A percentile compares a stretch with the other conserved stretches of the same genome.
Evolutionary conservation across 2,113 vertebrate species (phyloP).

Genomic region (Phyllopteryx taeniolatus): DNA sequence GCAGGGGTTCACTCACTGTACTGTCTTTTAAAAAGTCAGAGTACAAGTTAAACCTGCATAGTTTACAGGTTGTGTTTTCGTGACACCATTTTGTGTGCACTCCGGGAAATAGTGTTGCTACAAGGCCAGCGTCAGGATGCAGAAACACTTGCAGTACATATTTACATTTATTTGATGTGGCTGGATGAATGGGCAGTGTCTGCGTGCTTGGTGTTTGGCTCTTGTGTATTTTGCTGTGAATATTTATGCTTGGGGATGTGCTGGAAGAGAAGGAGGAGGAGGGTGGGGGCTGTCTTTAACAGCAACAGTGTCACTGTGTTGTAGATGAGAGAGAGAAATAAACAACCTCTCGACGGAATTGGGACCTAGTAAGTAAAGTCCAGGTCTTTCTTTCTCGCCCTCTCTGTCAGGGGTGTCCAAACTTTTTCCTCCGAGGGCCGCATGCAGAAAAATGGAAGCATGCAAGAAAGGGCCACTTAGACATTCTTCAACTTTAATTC

Average conservation of each 20-base stretch:
- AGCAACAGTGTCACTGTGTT: conserved; percentile 93
- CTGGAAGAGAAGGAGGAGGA: conserved; percentile 28
- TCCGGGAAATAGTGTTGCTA: background rate
- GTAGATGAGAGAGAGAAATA: conserved; percentile 87
- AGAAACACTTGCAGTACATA: background rate
- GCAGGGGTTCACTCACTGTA: no score
- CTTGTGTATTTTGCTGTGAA: conserved; percentile 2
- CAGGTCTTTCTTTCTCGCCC: conserved; percentile 82
- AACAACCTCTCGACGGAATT: conserved; percentile 85
- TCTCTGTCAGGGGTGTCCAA: conserved; percentile 53
- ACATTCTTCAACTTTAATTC: no score
- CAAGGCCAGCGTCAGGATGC: background rate
- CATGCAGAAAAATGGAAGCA: background rate
- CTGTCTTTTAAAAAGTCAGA: background rate
- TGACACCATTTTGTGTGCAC: background rate
- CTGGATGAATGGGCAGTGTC: background rate
- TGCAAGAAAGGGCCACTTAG: background rate
- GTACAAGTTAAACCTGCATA: background rate
- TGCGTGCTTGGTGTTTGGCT: background rate
- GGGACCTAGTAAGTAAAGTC: conserved; percentile 92
- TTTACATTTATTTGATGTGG: conserved; percentile 58
- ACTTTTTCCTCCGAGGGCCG: background rate
- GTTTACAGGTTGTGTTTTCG: background rate
- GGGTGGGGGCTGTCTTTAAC: conserved; percentile 85
- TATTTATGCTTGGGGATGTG: conserved; percentile 45